phyloP scores from a whole-genome alignment of 2,797 vertebrate species.

The Hipposideros larvatus region DNA sequence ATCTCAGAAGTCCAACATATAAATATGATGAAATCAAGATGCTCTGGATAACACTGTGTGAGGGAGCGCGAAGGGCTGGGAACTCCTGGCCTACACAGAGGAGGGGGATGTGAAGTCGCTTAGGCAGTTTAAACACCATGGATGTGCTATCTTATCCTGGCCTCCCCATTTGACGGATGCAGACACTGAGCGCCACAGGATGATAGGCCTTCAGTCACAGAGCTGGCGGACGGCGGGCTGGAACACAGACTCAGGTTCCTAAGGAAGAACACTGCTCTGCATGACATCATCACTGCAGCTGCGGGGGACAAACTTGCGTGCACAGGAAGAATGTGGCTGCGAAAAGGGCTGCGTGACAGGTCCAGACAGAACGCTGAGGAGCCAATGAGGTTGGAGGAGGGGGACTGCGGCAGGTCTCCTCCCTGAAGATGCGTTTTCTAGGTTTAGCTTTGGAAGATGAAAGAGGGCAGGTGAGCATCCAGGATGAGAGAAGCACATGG shows the following conservation, averaged over 20 bases:
- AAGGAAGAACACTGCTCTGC: not conserved
- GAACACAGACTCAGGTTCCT: not conserved
- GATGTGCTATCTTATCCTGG: not conserved
- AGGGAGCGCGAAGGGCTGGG: not conserved
- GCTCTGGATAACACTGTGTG: not conserved
- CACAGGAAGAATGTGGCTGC: not conserved
- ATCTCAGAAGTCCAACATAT: not conserved
- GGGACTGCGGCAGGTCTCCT: fast-evolving
- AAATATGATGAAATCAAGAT: not conserved
- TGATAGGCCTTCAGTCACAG: not conserved
- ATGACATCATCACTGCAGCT: not conserved
- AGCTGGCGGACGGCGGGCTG: not conserved
- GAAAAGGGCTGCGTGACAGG: not conserved
- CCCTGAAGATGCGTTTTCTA: not conserved
- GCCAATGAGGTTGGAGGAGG: fast-evolving
- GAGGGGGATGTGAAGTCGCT: not conserved
- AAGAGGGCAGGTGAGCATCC: too few species aligned
- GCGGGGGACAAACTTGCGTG: not conserved
- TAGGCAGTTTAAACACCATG: not conserved
- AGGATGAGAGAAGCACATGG: not conserved
- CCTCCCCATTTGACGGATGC: not conserved
- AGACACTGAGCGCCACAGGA: not conserved
- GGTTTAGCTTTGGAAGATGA: not conserved
- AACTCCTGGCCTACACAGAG: too few species aligned
- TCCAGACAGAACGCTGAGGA: fast-evolving